phyloP scores from a whole-genome alignment of 2,888 invertebrate genomes.

The Slavum lentiscoides region DNA sequence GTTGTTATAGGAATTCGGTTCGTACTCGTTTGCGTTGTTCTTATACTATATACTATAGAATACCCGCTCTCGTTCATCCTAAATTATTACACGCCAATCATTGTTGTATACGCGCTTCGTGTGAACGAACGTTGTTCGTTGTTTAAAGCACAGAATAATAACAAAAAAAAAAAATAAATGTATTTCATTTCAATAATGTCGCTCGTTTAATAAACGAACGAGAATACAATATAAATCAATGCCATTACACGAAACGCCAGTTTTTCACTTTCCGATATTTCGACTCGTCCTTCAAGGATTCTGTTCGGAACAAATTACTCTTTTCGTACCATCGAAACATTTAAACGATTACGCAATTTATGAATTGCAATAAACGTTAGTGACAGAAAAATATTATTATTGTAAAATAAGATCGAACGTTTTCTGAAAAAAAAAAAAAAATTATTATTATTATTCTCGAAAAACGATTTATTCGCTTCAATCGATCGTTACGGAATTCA shows the following conservation, averaged over 20 bases:
- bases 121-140: too few species aligned
- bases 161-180: too few species aligned
- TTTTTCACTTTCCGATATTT: conserved; percentile 1
- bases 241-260: background rate
- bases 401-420: background rate
- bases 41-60: background rate
- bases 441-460: background rate
- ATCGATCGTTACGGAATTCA: background rate
- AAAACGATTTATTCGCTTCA: background rate
- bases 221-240: background rate
- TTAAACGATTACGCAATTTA: too few species aligned
- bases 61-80: background rate
- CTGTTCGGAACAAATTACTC: background rate
- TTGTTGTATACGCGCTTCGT: too few species aligned
- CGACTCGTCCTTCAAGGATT: background rate
- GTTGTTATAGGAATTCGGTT: background rate
- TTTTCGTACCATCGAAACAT: too few species aligned
- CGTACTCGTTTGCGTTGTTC: background rate
- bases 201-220: background rate
- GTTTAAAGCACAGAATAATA: too few species aligned
- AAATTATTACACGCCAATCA: too few species aligned
- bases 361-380: too few species aligned
- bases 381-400: background rate
- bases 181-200: background rate
- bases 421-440: background rate